Evolutionary conservation across 2,888 invertebrate species (phyloP).

Genomic region (Lepas anatifera): DNA sequence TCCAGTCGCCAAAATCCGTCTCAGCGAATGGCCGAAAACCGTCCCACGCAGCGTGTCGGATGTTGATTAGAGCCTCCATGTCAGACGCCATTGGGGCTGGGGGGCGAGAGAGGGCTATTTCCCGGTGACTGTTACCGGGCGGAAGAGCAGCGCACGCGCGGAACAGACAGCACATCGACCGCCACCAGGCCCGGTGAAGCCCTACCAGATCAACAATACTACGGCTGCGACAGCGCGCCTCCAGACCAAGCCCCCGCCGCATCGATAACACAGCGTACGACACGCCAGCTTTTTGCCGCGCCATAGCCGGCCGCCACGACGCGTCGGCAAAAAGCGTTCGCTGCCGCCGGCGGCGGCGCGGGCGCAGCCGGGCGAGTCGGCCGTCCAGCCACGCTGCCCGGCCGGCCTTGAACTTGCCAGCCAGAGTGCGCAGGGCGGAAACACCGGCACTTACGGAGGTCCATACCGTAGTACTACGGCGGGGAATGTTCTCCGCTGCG

Average conservation of each 20-base stretch:
- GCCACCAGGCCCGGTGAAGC: not conserved
- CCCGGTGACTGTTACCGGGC: not conserved
- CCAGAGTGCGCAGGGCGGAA: not conserved
- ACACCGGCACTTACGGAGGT: not conserved
- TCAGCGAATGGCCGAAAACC: too few species aligned
- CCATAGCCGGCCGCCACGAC: not conserved
- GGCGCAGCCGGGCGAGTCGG: not conserved
- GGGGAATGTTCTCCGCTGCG: too few species aligned
- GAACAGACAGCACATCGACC: not conserved
- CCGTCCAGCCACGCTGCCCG: not conserved
- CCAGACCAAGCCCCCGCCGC: too few species aligned
- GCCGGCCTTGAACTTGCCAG: not conserved
- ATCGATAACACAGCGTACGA: too few species aligned
- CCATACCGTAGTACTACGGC: not conserved
- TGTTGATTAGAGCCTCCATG: too few species aligned
- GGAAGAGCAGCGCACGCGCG: slow-evolving; percentile 6
- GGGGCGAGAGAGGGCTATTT: too few species aligned
- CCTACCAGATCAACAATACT: not conserved
- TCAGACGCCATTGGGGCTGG: too few species aligned
- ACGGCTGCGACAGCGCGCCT: not conserved
- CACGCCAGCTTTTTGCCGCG: too few species aligned
- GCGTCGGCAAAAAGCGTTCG: not conserved
- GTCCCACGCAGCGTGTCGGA: too few species aligned
- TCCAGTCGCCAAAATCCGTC: too few species aligned
- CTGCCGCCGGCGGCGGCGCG: not conserved